These are phyloP conservation scores for Etheostoma spectabile DNA, from an alignment of 2,113 vertebrate species.

Conservation along the genomic window DNA sequence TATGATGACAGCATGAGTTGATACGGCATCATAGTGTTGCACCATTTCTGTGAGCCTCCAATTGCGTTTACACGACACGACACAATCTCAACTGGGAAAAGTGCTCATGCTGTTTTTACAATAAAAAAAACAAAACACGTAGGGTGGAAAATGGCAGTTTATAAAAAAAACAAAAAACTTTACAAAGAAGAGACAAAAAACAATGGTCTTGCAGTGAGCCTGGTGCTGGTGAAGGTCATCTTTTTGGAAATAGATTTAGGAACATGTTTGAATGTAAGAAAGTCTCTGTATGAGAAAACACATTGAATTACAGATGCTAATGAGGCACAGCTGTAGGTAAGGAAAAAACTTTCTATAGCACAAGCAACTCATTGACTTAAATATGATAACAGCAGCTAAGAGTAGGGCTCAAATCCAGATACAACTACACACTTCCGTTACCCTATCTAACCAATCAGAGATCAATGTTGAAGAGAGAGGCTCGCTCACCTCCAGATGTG, in stretches of 20 bases:
- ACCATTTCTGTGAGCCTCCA: conserved; percentile 20
- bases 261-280: not conserved
- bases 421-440: conserved; percentile 8
- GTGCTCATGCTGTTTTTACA: conserved; percentile 35
- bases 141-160: conserved; percentile 40
- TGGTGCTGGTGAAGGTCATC: not conserved
- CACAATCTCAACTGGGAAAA: not conserved
- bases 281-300: not conserved
- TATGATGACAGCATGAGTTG: conserved; percentile 39
- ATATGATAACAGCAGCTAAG: conserved; percentile 24
- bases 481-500: conserved; percentile 47
- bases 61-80: conserved; percentile 42
- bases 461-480: conserved; percentile 34
- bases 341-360: not conserved
- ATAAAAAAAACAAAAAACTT: conserved; percentile 18
- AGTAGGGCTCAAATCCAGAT: not conserved
- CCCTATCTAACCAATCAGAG: conserved; percentile 22
- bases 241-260: not conserved
- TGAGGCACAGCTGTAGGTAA: not conserved
- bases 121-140: conserved; percentile 27
- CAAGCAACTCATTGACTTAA: conserved; percentile 12
- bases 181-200: conserved; percentile 3
- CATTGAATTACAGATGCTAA: conserved; percentile 10
- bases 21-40: conserved; percentile 28
- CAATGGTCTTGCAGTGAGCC: not conserved